Evolutionary conservation across 2,888 invertebrate species (phyloP).

Genomic region (Cerastis leucographa): DNA sequence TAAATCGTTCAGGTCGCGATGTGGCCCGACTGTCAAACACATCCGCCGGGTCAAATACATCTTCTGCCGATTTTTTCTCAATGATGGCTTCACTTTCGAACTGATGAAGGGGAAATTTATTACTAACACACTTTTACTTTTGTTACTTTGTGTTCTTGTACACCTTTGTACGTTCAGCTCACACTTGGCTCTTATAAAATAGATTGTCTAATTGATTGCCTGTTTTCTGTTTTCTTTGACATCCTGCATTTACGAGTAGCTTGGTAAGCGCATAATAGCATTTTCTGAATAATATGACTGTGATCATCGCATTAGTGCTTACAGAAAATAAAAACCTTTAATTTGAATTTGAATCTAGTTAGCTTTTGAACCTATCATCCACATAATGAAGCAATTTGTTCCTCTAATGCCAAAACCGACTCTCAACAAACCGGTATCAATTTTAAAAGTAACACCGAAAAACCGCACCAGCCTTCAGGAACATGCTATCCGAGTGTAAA

Average conservation of each 20-base stretch:
- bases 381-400: background rate
- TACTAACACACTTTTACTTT: slow-evolving; percentile 69
- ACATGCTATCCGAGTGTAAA: slow-evolving; percentile 50
- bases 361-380: background rate
- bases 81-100: slow-evolving; percentile 84
- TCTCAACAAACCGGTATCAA: background rate
- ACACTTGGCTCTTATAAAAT: background rate
- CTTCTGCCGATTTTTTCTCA: slow-evolving; percentile 83
- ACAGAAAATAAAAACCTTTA: background rate
- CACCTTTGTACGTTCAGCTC: background rate
- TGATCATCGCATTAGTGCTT: background rate
- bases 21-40: slow-evolving; percentile 89
- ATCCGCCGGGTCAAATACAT: slow-evolving; percentile 82
- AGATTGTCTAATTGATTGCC: background rate
- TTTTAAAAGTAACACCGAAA: background rate
- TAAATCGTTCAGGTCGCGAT: slow-evolving; percentile 90
- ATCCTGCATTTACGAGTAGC: background rate
- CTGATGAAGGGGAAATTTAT: slow-evolving; percentile 75
- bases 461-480: background rate
- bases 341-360: background rate
- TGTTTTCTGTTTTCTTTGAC: background rate
- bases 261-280: background rate
- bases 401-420: background rate
- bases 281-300: background rate
- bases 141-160: slow-evolving; percentile 14